Evolutionary conservation across 1,140 invertebrate species (phyloP).

Genomic region (Zophobas morio): DNA sequence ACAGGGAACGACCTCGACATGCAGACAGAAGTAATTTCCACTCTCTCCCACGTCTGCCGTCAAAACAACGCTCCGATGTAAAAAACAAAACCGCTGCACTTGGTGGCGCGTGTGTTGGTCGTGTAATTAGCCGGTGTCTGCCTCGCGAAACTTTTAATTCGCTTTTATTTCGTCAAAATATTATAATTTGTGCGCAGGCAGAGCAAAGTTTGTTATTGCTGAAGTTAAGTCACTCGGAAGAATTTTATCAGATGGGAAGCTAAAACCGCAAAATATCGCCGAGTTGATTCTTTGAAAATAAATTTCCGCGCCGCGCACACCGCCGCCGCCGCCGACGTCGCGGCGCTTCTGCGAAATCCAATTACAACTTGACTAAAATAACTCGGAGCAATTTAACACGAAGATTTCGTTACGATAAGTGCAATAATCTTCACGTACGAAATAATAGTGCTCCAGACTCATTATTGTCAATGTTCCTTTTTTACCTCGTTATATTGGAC

Average conservation of each 20-base stretch:
- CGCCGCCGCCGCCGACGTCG: slow-evolving; percentile 6
- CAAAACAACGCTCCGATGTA: neutral
- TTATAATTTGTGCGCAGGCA: slow-evolving; percentile 24
- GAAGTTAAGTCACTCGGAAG: slow-evolving; percentile 42
- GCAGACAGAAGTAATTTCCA: no score
- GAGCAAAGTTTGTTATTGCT: slow-evolving; percentile 34
- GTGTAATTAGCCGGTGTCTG: slow-evolving; percentile 33
- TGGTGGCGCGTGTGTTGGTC: slow-evolving; percentile 14
- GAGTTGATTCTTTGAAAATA: slow-evolving; percentile 48
- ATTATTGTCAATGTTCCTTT: slow-evolving; percentile 44
- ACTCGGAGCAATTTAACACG: slow-evolving; percentile 44
- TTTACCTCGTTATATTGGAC: slow-evolving; percentile 21
- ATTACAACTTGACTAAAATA: slow-evolving; percentile 49
- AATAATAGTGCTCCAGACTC: slow-evolving; percentile 43
- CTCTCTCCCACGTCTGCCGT: neutral
- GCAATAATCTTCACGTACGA: slow-evolving; percentile 47
- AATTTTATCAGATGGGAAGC: slow-evolving; percentile 45
- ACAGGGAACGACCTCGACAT: no score
- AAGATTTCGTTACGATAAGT: slow-evolving; percentile 48
- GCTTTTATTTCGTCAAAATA: slow-evolving; percentile 33
- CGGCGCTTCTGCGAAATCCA: slow-evolving; percentile 34
- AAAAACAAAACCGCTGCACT: neutral
- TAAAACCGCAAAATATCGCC: slow-evolving; percentile 42
- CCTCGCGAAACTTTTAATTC: slow-evolving; percentile 34
- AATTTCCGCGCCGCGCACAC: slow-evolving; percentile 37